Base-by-base conservation (phyloP, 2,888 invertebrate species). In the Lasioglossum morio region DNA sequence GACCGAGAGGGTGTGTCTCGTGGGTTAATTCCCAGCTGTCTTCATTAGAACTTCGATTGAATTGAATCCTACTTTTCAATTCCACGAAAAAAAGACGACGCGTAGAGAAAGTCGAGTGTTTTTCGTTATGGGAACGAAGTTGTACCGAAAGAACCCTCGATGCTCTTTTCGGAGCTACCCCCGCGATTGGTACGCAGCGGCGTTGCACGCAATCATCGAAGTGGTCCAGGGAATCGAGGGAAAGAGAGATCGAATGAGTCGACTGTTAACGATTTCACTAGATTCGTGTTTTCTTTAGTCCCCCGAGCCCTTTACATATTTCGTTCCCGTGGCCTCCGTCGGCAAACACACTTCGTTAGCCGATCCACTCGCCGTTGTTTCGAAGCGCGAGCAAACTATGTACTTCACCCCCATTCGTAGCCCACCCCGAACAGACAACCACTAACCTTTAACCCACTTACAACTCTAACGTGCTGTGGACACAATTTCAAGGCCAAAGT, bases 371-470 rank as follows among this genome's bases (percentile, higher is more conserved):
- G 60, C 72, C 85, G 86, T 89, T 91, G 89, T 91, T 91, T 86
- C 88, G 81, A 75, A 87, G 91, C 91, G 84, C 86, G 53, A 80
- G 88, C 88, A 89, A 91, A 89, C 91, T 91, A 91, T 91, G 87
- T 89, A 80, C 90, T 86, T 89, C 87, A 86, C 89, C 88, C 90
- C 84, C 87, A 16, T 63, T 63, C 14, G 14, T n/a, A n/a, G 10
- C 30, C 30, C 63, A 27, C 63, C 30, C 63, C 16, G 1, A n/a
- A 23, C 84, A 85, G 86, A 88, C 91, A 89, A 86, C 79, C 84
- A 82, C 82, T 89, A 87, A 87, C 89, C 89, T 90, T 88, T 91
- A 91, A 91, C 91, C 91, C 91, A 91, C 90, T 91, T 91, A 91
- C 86, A 84, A 79, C 90, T 90, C 91, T 83, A 82, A 82, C 83